Percentiles rank a stretch among this genome's conserved stretches.
These are phyloP conservation scores for Anisognathus igniventris DNA, from an alignment of 2,797 vertebrate genomes.

Conservation along the genomic window DNA sequence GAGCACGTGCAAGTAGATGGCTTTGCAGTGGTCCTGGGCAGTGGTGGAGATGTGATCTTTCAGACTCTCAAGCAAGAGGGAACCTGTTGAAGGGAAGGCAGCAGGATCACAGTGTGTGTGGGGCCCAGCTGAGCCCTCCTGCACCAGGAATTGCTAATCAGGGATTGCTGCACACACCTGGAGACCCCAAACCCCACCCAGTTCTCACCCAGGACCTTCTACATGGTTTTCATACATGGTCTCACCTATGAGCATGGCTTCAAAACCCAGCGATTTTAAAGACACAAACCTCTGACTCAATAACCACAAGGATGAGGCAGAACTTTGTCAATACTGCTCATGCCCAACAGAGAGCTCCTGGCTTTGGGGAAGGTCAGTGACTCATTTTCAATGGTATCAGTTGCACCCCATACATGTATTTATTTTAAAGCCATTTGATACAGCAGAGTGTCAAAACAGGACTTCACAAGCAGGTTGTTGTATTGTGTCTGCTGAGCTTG, in stretches of 20 bases:
- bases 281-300: background rate
- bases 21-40: slow-evolving; percentile 98
- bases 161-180: background rate
- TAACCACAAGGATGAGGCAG: background rate
- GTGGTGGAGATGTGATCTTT: slow-evolving; percentile 97
- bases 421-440: background rate
- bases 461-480: background rate
- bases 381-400: background rate
- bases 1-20: slow-evolving; percentile 96
- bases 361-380: background rate
- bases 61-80: slow-evolving; percentile 93
- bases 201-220: background rate
- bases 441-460: background rate
- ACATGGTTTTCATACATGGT: background rate
- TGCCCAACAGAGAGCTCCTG: background rate
- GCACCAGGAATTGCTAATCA: background rate
- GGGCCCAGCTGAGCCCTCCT: background rate
- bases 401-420: background rate
- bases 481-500: background rate
- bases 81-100: slow-evolving; percentile 77
- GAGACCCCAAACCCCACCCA: background rate
- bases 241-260: background rate
- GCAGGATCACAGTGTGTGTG: background rate
- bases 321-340: background rate
- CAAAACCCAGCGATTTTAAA: background rate